Evolutionary conservation across 2,113 vertebrate species (phyloP).

Genomic region (Plecturocebus donacophilus): DNA sequence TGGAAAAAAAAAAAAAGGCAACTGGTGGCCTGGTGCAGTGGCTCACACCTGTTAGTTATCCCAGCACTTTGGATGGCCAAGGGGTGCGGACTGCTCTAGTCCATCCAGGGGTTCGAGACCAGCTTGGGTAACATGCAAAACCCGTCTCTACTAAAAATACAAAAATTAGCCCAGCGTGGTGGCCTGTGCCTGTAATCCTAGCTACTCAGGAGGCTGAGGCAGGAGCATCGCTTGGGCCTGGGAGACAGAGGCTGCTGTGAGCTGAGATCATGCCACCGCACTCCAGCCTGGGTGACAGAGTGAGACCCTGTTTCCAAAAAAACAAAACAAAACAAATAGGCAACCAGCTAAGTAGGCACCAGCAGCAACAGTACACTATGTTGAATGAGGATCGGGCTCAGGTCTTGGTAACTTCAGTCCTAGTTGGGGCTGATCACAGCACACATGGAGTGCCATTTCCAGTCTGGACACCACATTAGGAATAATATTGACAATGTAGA

Average conservation of each 20-base stretch:
- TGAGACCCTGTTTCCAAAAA: neutral
- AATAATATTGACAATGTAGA: neutral
- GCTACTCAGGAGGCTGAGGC: neutral
- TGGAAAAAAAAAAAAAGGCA: neutral
- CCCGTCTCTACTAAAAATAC: neutral
- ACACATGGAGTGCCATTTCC: neutral
- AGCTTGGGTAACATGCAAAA: neutral
- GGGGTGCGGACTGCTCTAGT: neutral
- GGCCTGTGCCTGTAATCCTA: neutral
- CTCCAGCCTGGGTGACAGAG: neutral
- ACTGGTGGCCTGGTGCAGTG: neutral
- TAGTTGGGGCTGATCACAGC: neutral
- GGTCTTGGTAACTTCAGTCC: neutral
- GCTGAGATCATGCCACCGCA: neutral
- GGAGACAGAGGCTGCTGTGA: neutral
- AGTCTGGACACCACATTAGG: too few species aligned
- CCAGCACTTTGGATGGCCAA: neutral
- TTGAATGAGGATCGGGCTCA: neutral
- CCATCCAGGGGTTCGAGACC: neutral
- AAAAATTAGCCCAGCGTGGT: neutral
- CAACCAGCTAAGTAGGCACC: fast-evolving
- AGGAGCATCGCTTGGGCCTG: neutral
- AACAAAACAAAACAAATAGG: neutral
- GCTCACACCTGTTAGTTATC: neutral
- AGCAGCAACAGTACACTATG: fast-evolving